Base-by-base conservation (phyloP, 2,888 invertebrate species). In the Rapana venosa region DNA sequence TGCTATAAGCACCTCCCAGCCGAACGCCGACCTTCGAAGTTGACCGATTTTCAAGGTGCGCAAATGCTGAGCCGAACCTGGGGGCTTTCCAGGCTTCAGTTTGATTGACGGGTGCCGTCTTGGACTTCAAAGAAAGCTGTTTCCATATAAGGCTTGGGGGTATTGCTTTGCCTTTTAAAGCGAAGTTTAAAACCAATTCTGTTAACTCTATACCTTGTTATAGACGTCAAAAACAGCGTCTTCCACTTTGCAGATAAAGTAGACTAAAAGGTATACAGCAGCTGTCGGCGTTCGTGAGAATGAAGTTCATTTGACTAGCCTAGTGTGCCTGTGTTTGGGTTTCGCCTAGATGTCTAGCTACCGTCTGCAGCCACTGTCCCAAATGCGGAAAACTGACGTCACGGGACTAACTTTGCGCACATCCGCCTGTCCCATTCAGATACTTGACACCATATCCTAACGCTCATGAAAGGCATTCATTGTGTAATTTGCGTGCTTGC, bases 71-170 rank as follows among this genome's bases (percentile, higher is more conserved):
- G 79, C 79, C 79, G 13, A 79, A 20, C 79, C 79, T 79, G 26
- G 15, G 79, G 79, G 35, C 79, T 79, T 79, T 79, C 79, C 79
- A 79, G 79, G 15, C 32, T 74, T 81, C 85, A 88, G 15, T 88
- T 90, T 91, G 91, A 91, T 89, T 91, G 90, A 92, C 90, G 91
- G 88, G 84, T 74, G 70, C 66, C 47, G 88, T 74, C 88, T 88
- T 83, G 88, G 77, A 88, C 66, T 91, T 90, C 90, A 89, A 89
- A 90, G 85, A 85, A 87, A 91, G 91, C 92, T 90, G 92, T 90
- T 85, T 90, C 91, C 92, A 84, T 90, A 92, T 91, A 89, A 90
- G 91, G 91, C 90, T 84, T 13, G 79, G 87, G 91, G 88, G 84
- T 83, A 61, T 47, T 66, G 35, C 26, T 47, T 83, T 32, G 56